These are phyloP conservation scores for Anser brachyrhynchus DNA, from an alignment of 2,113 vertebrate genomes.

Conservation along the genomic window DNA sequence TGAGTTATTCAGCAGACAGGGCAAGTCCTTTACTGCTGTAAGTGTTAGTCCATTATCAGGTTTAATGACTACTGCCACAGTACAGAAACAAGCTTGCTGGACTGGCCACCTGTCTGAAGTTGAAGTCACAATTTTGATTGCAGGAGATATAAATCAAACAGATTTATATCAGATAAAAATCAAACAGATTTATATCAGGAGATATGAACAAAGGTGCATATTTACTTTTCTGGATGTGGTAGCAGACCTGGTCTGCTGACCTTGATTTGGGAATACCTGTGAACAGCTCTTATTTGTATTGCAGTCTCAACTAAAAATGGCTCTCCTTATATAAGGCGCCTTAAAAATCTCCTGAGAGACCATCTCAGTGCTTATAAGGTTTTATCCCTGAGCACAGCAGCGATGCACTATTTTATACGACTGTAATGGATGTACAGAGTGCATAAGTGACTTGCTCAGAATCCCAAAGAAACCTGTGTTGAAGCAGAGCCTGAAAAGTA, in stretches of 20 bases:
- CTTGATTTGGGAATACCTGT: too few species aligned
- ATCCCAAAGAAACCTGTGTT: not conserved
- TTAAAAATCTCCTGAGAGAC: not conserved
- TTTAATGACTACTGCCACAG: not conserved
- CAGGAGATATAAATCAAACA: not conserved
- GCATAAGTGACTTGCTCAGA: rapidly evolving
- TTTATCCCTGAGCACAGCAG: not conserved
- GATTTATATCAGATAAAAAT: not conserved
- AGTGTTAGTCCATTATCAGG: not conserved
- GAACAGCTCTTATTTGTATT: not conserved
- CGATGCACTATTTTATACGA: not conserved
- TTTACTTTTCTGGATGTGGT: not conserved
- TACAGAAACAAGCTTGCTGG: not conserved
- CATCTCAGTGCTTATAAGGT: rapidly evolving
- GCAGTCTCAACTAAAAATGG: not conserved
- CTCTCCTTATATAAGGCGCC: not conserved
- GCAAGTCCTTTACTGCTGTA: not conserved
- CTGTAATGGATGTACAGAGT: not conserved
- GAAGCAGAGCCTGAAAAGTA: not conserved
- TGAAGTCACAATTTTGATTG: not conserved
- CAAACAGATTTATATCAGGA: not conserved
- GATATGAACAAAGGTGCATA: not conserved
- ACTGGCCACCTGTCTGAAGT: not conserved
- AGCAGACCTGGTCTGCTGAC: not conserved
- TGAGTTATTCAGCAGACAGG: not conserved